These are phyloP conservation scores for Oscarella lobularis DNA, from an alignment of 37 sponge, comb jelly and placozoan genomes.

Conservation along the genomic window DNA sequence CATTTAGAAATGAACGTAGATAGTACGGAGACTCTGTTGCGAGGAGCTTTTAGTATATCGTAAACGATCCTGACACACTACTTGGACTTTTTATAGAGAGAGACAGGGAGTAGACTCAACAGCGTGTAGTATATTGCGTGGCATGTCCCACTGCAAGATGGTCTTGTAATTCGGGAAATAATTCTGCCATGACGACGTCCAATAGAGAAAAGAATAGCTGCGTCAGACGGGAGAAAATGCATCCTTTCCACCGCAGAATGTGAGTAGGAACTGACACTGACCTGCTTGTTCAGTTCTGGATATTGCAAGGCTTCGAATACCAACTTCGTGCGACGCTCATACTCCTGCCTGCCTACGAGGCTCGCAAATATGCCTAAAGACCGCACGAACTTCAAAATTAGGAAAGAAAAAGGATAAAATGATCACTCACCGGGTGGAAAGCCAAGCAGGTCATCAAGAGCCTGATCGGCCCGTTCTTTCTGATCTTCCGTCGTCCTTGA, in stretches of 20 bases:
- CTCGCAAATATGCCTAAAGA: background rate
- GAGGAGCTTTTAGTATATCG: too few relatives aligned
- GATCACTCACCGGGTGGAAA: background rate
- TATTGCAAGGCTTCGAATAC: background rate
- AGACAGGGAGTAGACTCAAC: too few relatives aligned
- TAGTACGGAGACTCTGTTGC: too few relatives aligned
- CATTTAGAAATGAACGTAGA: too few relatives aligned
- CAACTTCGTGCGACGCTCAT: background rate
- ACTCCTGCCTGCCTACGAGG: background rate
- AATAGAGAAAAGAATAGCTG: background rate
- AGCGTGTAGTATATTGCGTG: too few relatives aligned
- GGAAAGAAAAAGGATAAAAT: too few relatives aligned
- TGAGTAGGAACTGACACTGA: background rate
- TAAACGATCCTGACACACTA: too few relatives aligned
- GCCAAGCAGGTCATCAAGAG: background rate
- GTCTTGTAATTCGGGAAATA: constrained; percentile 2
- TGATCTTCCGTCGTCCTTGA: background rate
- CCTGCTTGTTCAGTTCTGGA: background rate
- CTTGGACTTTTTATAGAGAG: too few relatives aligned
- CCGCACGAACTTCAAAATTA: too few relatives aligned
- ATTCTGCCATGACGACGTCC: background rate
- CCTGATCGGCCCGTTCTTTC: background rate
- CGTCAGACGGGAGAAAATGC: background rate
- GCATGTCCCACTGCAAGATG: too few relatives aligned
- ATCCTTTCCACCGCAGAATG: background rate